phyloP scores from a whole-genome alignment of 2,113 vertebrate species.

The Carlito syrichta region DNA sequence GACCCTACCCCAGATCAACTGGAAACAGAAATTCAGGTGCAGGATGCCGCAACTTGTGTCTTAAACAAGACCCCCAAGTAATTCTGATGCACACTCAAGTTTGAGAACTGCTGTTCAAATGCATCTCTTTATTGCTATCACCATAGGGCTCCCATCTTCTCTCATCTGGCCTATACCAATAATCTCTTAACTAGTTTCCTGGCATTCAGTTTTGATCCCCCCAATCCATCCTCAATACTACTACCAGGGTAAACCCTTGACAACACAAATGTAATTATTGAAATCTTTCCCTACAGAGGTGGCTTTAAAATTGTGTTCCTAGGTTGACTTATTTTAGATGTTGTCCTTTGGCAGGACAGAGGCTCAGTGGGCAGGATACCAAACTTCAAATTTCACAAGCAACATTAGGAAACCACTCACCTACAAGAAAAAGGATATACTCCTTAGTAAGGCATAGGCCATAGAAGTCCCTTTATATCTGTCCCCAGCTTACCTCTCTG shows the following conservation, averaged over 20 bases:
- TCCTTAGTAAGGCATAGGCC: neutral
- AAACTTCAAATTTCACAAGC: neutral
- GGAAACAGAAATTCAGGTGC: neutral
- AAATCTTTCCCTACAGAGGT: neutral
- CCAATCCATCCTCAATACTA: neutral
- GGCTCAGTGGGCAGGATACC: neutral
- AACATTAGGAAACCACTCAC: neutral
- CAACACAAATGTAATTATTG: neutral
- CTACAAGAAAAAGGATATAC: neutral
- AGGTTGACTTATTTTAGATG: neutral
- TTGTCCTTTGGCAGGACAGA: neutral
- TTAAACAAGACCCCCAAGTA: conserved; percentile 4
- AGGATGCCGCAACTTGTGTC: neutral
- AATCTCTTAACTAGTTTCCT: neutral
- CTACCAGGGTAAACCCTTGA: neutral
- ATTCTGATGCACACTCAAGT: neutral
- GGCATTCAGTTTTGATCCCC: neutral
- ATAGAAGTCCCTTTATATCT: neutral
- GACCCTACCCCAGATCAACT: neutral
- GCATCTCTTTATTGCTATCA: neutral
- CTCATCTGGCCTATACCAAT: neutral
- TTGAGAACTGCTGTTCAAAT: neutral
- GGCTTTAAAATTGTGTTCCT: neutral
- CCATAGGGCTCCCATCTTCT: neutral
- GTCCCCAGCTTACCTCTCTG: neutral